Conservation (phyloP, 2,113 vertebrate genomes). For the Mustelus asterias region DNA sequence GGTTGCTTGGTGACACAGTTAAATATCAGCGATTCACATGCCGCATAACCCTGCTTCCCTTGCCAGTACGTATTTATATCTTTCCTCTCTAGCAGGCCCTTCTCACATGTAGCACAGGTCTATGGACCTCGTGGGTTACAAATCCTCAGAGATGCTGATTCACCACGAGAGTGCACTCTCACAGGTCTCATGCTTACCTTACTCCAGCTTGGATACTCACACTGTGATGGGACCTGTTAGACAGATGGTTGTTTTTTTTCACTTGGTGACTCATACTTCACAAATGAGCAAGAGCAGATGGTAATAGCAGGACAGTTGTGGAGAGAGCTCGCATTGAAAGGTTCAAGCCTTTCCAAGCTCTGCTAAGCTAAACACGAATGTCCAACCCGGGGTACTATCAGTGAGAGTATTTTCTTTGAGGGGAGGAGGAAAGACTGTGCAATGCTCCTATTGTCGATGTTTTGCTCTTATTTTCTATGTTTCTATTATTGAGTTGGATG, state of each 20-base stretch:
- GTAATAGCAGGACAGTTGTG: not conserved
- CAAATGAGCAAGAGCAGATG: not conserved
- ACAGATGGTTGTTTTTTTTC: not conserved
- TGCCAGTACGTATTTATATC: not conserved
- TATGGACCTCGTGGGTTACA: not conserved
- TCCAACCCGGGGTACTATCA: rapidly evolving
- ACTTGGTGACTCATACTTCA: not conserved
- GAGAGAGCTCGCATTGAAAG: not conserved
- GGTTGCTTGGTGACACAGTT: not conserved
- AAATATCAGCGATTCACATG: not conserved
- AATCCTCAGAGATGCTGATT: not conserved
- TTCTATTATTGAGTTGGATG: too few relatives aligned
- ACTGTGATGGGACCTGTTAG: not conserved
- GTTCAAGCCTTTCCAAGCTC: not conserved
- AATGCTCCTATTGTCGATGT: too few relatives aligned
- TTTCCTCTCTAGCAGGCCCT: not conserved
- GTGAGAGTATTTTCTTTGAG: not conserved
- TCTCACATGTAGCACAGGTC: not conserved
- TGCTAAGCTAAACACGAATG: not conserved
- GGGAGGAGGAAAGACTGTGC: not conserved
- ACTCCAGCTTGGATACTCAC: not conserved
- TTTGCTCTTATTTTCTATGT: too few relatives aligned
- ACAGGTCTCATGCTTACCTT: not conserved
- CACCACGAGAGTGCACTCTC: not conserved
- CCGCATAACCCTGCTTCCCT: not conserved